A percentile compares a stretch with the other conserved stretches of the same genome.
phyloP scores from a whole-genome alignment of 2,797 vertebrate species.

The Eulemur rubriventer region DNA sequence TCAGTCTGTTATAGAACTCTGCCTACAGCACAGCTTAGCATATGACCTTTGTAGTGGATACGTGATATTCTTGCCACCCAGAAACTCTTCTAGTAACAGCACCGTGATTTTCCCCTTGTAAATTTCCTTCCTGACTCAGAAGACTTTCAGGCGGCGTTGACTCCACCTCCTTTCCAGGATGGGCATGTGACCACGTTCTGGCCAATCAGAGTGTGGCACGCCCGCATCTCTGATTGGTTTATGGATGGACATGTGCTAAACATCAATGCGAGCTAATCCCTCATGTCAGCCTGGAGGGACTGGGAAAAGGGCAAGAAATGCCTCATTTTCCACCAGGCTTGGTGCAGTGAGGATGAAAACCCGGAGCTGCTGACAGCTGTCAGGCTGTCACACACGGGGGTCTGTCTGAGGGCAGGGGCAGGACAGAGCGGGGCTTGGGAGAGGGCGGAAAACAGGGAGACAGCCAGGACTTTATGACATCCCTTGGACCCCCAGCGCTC shows the following conservation, averaged over 20 bases:
- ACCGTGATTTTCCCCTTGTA: neutral
- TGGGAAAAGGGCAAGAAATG: neutral
- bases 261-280: neutral
- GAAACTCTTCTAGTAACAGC: neutral
- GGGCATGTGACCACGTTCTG: neutral
- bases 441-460: neutral
- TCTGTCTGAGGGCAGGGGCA: too few species aligned
- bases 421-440: neutral
- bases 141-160: neutral
- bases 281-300: neutral
- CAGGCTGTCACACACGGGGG: neutral
- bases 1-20: neutral
- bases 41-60: neutral
- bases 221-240: neutral
- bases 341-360: neutral
- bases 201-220: neutral
- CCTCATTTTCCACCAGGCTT: neutral
- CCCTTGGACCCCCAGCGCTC: neutral
- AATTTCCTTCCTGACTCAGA: neutral
- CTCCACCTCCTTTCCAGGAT: neutral
- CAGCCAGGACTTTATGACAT: neutral
- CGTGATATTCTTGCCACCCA: neutral
- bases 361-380: neutral
- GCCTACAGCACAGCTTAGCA: neutral
- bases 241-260: too few species aligned